Base-by-base conservation (phyloP, 1,140 invertebrate genomes). In the Bacillus rossius region DNA sequence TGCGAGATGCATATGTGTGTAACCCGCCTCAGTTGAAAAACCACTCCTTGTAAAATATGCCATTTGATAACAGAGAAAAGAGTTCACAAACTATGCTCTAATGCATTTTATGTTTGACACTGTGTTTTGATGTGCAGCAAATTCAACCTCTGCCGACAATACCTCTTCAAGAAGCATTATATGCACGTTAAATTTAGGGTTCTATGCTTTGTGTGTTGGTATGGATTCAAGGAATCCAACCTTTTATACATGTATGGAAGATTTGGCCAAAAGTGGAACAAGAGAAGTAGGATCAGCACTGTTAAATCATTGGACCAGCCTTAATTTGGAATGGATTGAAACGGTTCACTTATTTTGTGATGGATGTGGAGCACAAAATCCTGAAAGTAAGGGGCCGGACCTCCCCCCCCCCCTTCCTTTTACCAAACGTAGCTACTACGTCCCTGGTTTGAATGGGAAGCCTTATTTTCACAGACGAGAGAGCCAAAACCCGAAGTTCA, bases 121-220 rank as follows among this genome's bases (percentile, higher is more conserved):
- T 66, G 49, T 66, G 60, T 58, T 66, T 67, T 48, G 62, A 67
- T 48, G 43, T 67, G 7, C 64, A 68, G 55, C 65, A 67, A 41
- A 56, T 61, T 4, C 65, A 66, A 37, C 58, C 58, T 8, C 57
- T 66, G 40, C 64, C 61, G 3, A 54, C 47, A 45, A 62, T 58
- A 10, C 61, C 63, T 17, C 62, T 63, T 45, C 50, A 59, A 59
- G 62, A 64, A 47, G 47, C 64, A 29, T 65, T 65, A 60, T 65
- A 67, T 51, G 7, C 56, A 13, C 54, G 57, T 19, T 65, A 67
- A 53, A n/a, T n/a, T 57, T 67, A 20, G 59, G 63, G 29, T 64
- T 63, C n/a, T 67, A 67, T 48, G 53, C 14, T 41, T 64, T 67
- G 23, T 67, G 67, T 47, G 54, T 61, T 34, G 34, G 26, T 10